Percentiles rank a stretch among this genome's conserved stretches.
Conservation (phyloP, 2,888 invertebrate genomes). For the Camptogramma bilineatum region DNA sequence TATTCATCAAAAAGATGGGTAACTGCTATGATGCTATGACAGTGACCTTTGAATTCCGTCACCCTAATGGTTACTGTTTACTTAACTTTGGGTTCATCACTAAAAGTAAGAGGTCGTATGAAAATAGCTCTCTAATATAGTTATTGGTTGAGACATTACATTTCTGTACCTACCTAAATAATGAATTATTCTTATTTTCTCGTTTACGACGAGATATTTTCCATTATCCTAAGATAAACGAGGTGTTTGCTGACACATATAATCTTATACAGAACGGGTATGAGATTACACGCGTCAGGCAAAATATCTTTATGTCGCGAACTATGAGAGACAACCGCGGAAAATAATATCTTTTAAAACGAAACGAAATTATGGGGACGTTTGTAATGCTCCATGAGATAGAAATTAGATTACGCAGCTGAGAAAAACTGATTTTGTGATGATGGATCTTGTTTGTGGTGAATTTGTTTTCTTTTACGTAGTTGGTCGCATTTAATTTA, state of each 20-base stretch:
- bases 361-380: conserved; percentile 33
- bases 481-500: neutral
- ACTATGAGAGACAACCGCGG: conserved; percentile 40
- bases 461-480: neutral
- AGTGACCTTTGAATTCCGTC: too few relatives aligned
- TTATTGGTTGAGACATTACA: conserved; percentile 8
- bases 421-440: conserved; percentile 5
- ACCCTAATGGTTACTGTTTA: neutral
- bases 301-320: conserved; percentile 49
- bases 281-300: conserved; percentile 74
- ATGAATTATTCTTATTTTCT: conserved; percentile 48
- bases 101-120: too few relatives aligned
- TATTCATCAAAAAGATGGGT: too few relatives aligned
- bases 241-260: conserved; percentile 70
- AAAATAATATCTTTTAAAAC: conserved; percentile 36
- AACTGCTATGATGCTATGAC: too few relatives aligned
- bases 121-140: neutral
- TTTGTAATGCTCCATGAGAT: conserved; percentile 25
- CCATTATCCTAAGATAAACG: conserved; percentile 74
- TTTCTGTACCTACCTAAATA: conserved; percentile 15
- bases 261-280: conserved; percentile 73
- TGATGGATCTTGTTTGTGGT: neutral
- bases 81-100: too few relatives aligned
- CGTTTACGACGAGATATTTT: conserved; percentile 57
- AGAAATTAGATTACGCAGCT: conserved; percentile 19